Base-by-base conservation (phyloP, 1,140 invertebrate genomes). In the Ectropis grisescens region DNA sequence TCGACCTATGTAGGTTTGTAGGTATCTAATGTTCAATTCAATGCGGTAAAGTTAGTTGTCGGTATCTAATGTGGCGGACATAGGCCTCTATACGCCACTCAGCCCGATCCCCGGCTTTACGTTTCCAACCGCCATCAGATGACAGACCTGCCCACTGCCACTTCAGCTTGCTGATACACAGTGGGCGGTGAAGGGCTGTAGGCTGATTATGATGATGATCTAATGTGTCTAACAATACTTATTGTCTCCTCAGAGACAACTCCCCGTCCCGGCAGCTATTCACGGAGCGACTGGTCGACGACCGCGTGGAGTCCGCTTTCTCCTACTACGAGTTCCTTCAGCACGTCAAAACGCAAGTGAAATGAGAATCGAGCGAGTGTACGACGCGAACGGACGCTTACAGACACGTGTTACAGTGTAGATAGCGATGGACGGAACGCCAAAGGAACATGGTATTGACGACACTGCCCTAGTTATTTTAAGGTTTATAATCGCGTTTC, bases 321-420 rank as follows among this genome's bases (percentile, higher is more conserved):
- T 97, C 95, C 51, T 99, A 99, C 81, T 95, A 96, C 79, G 98
- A 99, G 88, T 99, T 99, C 83, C 86, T 99, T 65, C 96, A 98
- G 82, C 94, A 98, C 83, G 84, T 99, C 39, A 95, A 96, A 81
- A 89, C 88, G 56, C 93, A 96, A 82, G 87, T 97, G 58, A 97
- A 94, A 86, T 94, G 71, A 82, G 28, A 41, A 19, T 1, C 34
- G n/a, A 37, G 33, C 37, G 33, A 43, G 30, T 41, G 15, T 24
- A 11, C 27, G 9, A 32, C 30, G 25, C 16, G 16, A 19, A 8
- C 8, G 16, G 8, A 19, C 3, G 3, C 3, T 4, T 8, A 19
- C 3, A 8, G 3, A 8, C 3, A 19, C 16, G 16, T 19, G 3
- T 8, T 19, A 4, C 3, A 4, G 29, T 9, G 14, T 16, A 13